Evolutionary conservation across 1,140 invertebrate species (phyloP).

Genomic region (Heliconius hermathena): DNA sequence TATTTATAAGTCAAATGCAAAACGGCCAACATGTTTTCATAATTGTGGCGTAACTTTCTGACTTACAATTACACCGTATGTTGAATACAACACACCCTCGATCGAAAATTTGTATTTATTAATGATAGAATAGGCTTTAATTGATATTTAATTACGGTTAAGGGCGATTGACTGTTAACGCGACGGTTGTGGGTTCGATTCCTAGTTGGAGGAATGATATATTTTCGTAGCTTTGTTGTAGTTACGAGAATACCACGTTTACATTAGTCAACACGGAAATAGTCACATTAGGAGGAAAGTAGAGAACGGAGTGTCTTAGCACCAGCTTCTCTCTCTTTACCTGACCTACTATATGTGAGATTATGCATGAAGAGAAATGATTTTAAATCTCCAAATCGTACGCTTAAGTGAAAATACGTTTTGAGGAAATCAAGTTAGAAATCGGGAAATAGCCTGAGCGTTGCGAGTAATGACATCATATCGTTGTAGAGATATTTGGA

Average conservation of each 20-base stretch:
- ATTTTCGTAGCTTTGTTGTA: no score
- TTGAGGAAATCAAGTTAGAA: background rate
- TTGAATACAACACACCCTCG: conserved; percentile 20
- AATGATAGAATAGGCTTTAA: conserved; percentile 30
- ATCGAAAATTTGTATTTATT: conserved; percentile 28
- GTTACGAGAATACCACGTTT: no score
- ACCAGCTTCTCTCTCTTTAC: no score
- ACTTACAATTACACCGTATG: conserved; percentile 53
- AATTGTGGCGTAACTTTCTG: conserved; percentile 43
- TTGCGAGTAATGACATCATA: background rate
- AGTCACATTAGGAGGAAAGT: background rate
- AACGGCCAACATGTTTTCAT: conserved; percentile 56
- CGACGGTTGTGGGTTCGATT: no score
- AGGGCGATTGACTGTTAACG: no score
- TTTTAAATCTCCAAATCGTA: background rate
- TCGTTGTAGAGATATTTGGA: background rate
- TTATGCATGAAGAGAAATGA: background rate
- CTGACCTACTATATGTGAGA: no score
- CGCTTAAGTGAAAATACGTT: background rate
- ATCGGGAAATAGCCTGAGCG: background rate
- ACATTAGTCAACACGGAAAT: no score
- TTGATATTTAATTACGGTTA: conserved; percentile 1
- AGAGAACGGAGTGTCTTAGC: background rate
- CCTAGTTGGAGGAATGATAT: no score
- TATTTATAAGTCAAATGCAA: conserved; percentile 40